Evolutionary conservation across 1,140 invertebrate species (phyloP), one percentile per base, ranked within the genome.

Genomic region (Contarinia nasturtii): DNA sequence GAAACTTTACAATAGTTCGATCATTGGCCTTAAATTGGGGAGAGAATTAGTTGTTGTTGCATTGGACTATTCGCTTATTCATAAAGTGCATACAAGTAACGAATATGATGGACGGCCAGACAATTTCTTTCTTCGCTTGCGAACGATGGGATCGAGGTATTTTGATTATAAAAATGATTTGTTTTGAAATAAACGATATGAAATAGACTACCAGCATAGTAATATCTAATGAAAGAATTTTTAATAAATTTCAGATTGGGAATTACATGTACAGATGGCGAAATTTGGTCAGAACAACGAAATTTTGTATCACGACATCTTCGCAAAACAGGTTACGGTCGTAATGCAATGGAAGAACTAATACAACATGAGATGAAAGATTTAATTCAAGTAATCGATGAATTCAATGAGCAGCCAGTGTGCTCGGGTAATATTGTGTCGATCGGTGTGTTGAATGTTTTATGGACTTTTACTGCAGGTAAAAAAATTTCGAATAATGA

Each of bases 201-300:
- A n/a, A n/a, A n/a, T n/a, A n/a, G n/a, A n/a, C n/a, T n/a, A n/a
- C n/a, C n/a, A n/a, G n/a, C n/a, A n/a, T n/a, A n/a, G n/a, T n/a
- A n/a, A n/a, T n/a, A n/a, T n/a, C n/a, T n/a, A 15, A 10, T 14
- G 15, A 41, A 18, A 40, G 41, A 19, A 50, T 41, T 48, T 50
- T 38, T 34, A 49, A 44, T 33, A 51, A 44, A 22, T 52, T n/a
- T 12, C 18, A 57, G 53, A 14, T 59, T 57, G 43, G 61, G 82
- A 21, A 79, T 86, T 18, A 83, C 83, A 1, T 82, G 78, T 60
- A 76, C 76, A 1, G 82, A 88, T 49, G 84, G 85, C 0, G 54
- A 69, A 8, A 55, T 78, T 5, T 90, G 86, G 86, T 70, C 67
- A 43, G 76, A 80, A 51, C 79, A 89, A 51, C 69, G 85, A 37